Conservation (phyloP, 1,140 invertebrate species). For the Aphis craccivora region DNA sequence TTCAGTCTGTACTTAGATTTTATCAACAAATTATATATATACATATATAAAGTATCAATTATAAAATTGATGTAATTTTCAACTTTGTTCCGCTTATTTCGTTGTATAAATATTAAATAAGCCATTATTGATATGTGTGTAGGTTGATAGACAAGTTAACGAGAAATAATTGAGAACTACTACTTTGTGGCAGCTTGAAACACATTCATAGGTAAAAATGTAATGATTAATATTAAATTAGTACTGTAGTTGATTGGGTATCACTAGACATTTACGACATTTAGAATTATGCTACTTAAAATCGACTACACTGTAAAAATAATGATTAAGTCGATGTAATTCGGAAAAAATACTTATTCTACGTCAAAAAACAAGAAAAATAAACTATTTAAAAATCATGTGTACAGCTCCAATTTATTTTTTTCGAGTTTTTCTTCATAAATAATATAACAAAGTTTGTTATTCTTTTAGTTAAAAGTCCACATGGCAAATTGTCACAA, state of each 20-base stretch:
- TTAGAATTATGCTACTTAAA: not conserved
- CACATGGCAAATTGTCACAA: not conserved
- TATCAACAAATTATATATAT: not conserved
- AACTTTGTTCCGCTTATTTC: not conserved
- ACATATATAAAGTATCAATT: too few species aligned
- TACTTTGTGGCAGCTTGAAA: too few species aligned
- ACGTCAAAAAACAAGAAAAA: not conserved
- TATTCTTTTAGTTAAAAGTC: not conserved
- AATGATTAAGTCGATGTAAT: not conserved
- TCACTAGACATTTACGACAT: too few species aligned
- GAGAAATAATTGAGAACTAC: not conserved
- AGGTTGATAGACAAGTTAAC: not conserved
- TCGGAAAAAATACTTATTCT: not conserved
- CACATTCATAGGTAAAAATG: too few species aligned
- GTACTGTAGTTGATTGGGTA: too few species aligned
- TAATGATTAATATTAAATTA: too few species aligned
- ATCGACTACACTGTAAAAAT: not conserved
- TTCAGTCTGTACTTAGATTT: not conserved
- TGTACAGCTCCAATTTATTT: not conserved
- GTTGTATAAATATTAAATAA: not conserved
- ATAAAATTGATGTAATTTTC: not conserved
- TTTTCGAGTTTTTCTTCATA: not conserved
- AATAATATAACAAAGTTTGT: not conserved
- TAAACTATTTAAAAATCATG: conserved; percentile 9
- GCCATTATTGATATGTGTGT: not conserved